These are phyloP conservation scores for Aquatica leii DNA, from an alignment of 2,888 invertebrate genomes.

Conservation along the genomic window DNA sequence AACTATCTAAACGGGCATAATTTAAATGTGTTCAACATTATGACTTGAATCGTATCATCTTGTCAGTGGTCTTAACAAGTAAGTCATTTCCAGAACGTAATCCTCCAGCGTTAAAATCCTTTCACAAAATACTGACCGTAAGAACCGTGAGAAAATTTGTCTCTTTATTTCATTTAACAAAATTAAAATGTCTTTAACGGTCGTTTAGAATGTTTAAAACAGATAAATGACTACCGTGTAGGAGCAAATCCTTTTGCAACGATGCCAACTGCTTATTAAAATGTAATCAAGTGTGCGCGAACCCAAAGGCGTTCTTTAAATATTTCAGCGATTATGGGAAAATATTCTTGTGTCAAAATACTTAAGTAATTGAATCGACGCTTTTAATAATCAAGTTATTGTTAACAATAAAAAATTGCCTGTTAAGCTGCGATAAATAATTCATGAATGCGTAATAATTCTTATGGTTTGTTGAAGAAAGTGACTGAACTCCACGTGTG, in stretches of 20 bases:
- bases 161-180: conserved; percentile 38
- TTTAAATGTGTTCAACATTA: conserved; percentile 40
- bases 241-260: conserved; percentile 45
- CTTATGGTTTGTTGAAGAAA: conserved; percentile 19
- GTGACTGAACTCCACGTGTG: conserved; percentile 45
- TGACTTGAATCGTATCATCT: conserved; percentile 32
- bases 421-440: conserved; percentile 26
- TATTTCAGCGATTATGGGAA: conserved; percentile 29
- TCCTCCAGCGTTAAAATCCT: conserved; percentile 19
- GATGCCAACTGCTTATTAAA: conserved; percentile 49
- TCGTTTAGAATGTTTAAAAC: conserved; percentile 48
- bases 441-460: conserved; percentile 28
- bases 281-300: conserved; percentile 47
- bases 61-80: conserved; percentile 27
- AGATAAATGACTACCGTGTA: conserved; percentile 53
- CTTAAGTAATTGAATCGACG: not conserved
- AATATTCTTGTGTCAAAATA: conserved; percentile 21
- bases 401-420: conserved; percentile 10
- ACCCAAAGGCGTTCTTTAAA: conserved; percentile 21
- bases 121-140: conserved; percentile 22
- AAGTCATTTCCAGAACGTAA: conserved; percentile 21
- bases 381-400: not conserved
- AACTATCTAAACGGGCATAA: conserved; percentile 40
- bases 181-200: conserved; percentile 53
- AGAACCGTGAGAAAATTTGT: conserved; percentile 40